phyloP scores from a whole-genome alignment of 2,797 vertebrate species.

The Mormyrops attenuatus region DNA sequence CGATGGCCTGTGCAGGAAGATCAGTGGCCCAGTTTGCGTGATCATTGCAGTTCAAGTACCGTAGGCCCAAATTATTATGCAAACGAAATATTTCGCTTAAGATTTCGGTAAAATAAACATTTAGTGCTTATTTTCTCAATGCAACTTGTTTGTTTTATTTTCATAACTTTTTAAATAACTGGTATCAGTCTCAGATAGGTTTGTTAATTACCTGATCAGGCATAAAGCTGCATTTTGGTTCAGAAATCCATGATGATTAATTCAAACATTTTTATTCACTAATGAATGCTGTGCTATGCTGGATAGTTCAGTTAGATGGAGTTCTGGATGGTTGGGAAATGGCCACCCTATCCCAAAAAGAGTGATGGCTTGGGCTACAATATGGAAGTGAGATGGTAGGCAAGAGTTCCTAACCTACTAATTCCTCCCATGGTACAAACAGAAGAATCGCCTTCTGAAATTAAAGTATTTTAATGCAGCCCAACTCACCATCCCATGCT shows the following conservation, averaged over 20 bases:
- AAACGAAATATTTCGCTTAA: not conserved
- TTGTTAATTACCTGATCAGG: not conserved
- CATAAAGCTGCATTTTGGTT: not conserved
- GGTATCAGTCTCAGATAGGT: not conserved
- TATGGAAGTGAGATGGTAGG: not conserved
- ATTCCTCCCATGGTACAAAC: not conserved
- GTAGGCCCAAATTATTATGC: not conserved
- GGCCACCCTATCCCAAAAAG: not conserved
- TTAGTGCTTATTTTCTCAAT: not conserved
- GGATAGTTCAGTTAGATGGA: not conserved
- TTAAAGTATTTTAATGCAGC: not conserved
- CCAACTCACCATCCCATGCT: not conserved
- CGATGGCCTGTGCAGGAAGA: not conserved
- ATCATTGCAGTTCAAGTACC: not conserved
- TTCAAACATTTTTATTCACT: not conserved
- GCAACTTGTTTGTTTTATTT: not conserved
- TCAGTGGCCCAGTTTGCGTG: not conserved
- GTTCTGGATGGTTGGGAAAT: not conserved
- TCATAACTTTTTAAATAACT: not conserved
- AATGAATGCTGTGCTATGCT: not conserved
- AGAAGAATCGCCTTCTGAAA: not conserved
- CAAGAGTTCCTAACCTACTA: not conserved
- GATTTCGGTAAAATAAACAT: not conserved
- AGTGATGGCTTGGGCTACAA: not conserved
- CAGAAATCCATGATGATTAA: not conserved